Evolutionary conservation across 37 sponge, comb jelly and placozoan species (phyloP), one percentile per base, ranked within the genome.

Genomic region (Aphrocallistes beatrix): DNA sequence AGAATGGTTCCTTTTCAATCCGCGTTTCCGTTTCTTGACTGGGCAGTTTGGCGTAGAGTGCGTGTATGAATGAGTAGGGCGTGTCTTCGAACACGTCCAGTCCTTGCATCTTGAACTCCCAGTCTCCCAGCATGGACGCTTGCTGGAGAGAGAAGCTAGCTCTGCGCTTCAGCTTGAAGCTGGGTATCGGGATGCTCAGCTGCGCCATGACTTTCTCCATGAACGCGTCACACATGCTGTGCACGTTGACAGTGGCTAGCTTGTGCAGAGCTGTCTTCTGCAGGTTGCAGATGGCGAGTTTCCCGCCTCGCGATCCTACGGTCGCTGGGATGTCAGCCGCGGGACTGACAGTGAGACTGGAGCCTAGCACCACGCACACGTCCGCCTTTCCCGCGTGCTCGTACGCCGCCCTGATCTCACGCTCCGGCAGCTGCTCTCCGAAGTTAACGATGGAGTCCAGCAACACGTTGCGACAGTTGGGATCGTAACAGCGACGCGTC

Each of bases 371-470:
- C 86, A 94, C 87, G 42, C 92, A 92, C 38, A 94, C 69, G 51
- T 94, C 94, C 19, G 94, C 94, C 86, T 88, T 88, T 9, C 85
- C 86, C 6, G 90, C 90, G 49, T 92, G 83, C 9, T 88, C 39
- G 42, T 90, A 90, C 19, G 94, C 94, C 39, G 87, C 87, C 1
- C 37, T 83, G 6, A 94, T 81, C 81, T 94, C 94, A 34, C 36
- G 28, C 38, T 90, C 81, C 0, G 94, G 94, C 3, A 94, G 88
- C 36, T 82, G 88, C 85, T 94, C 94, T 13, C 94, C 92, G 85
- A 94, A 94, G 86, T 94, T 94, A 47, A 94, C 85, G 82, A 94
- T 94, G 48, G 92, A 92, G 82, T 94, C 94, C 17, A 86, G 34
- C n/a, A 94, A 86, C 8, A 47, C 32, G 36, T 89, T 92, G 36